Percentiles rank a stretch among this genome's conserved stretches.
phyloP scores from a whole-genome alignment of 2,113 vertebrate genomes.

The Balaeniceps rex region DNA sequence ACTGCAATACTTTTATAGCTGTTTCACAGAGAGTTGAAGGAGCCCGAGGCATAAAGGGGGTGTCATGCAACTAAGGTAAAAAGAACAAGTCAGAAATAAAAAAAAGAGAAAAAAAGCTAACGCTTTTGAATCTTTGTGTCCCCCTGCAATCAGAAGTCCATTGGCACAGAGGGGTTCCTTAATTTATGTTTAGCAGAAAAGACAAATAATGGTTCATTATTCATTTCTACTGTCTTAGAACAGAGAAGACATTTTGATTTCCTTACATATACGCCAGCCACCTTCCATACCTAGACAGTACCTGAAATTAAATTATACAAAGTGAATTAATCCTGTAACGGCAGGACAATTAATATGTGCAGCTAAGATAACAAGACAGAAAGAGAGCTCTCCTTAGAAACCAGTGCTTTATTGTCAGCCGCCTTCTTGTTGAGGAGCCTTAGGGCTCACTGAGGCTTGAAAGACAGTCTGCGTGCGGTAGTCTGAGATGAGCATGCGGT shows the following conservation, averaged over 20 bases:
- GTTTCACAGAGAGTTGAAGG: background rate
- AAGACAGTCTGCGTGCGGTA: constrained; percentile 2
- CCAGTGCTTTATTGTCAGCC: background rate
- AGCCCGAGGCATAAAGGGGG: background rate
- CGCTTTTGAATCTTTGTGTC: background rate
- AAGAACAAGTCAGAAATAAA: background rate
- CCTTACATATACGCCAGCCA: background rate
- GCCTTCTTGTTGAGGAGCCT: background rate
- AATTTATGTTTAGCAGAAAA: background rate
- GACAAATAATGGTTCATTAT: background rate
- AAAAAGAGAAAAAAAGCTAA: background rate
- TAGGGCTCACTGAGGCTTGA: background rate
- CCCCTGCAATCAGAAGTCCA: background rate
- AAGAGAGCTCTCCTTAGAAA: background rate
- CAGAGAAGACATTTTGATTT: background rate
- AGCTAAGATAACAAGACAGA: background rate
- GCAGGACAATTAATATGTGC: background rate
- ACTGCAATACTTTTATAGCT: background rate
- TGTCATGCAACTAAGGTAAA: background rate
- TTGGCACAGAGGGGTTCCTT: background rate
- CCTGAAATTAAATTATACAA: background rate
- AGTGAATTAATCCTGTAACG: background rate
- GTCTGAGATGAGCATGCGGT: background rate
- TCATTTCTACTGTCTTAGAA: background rate
- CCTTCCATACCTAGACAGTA: background rate